Base-by-base conservation (phyloP, 2,113 vertebrate species). In the Tragelaphus strepsiceros region DNA sequence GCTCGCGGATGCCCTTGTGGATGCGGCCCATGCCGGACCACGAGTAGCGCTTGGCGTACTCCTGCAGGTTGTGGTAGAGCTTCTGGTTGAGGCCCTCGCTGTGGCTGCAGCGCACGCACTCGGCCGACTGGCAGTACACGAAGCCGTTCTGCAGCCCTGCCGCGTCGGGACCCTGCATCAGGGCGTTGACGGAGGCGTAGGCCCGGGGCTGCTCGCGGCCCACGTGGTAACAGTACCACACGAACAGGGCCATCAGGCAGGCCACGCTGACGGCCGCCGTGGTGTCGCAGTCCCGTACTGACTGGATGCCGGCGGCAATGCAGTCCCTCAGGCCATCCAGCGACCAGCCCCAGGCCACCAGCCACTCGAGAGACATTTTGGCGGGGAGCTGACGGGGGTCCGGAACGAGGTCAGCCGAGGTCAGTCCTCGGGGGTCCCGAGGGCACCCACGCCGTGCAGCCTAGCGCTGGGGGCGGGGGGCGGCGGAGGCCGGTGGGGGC, bases 1-100 rank as follows among this genome's bases (percentile, higher is more conserved):
- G 99, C 95, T 99, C 99, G 0, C 99, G 99, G 94, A 99, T 99
- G 77, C 99, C 99, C 98, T 99, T 99, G 98, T 99, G 99, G 98
- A 99, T 99, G 74, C 99, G 99, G 96, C 99, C 99, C 99, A 99
- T 99, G 98, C 99, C 99, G 0, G 99, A 99, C 99, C 99, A 99
- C 82, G 99, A 99, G 99, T 99, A 99, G 96, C 99, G 99, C 98
- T 99, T 99, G 99, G 99, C 99, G 0, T 99, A 99, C 88, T 99
- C 99, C 99, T 99, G 99, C 97, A 99, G 99, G 98, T 99, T 99
- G 99, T 99, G 99, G 98, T 99, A 99, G 39, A 99, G 99, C 95
- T 99, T 99, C 99, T 99, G 99, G 99, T 99, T 99, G 97, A 99
- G 99, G 30, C 99, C 99, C 17, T 99, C 99, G 0, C 99, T 99